phyloP scores from a whole-genome alignment of 2,888 invertebrate species.

The Tricholauxania praeusta region DNA sequence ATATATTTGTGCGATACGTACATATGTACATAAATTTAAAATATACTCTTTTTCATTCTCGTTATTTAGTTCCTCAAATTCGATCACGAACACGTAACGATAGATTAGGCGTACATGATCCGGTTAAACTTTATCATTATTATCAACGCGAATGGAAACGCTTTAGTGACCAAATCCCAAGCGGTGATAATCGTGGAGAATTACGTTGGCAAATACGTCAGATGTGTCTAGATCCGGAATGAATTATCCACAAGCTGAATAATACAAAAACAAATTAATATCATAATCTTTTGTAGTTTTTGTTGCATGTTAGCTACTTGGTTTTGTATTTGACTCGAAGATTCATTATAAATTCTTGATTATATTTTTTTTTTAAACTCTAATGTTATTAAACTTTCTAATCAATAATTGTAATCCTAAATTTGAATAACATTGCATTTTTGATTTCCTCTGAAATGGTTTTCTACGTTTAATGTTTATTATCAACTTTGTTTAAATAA shows the following conservation, averaged over 20 bases:
- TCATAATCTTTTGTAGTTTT: no score
- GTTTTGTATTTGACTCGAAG: no score
- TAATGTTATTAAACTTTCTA: no score
- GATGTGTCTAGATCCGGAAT: constrained; percentile 72
- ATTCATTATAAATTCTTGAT: no score
- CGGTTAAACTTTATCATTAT: constrained; percentile 82
- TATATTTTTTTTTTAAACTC: no score
- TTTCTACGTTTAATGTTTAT: no score
- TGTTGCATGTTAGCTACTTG: no score
- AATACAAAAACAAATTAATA: neutral
- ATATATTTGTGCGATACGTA: no score
- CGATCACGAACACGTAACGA: constrained; percentile 47
- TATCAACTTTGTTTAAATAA: no score
- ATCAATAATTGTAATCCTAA: no score
- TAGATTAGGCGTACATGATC: constrained; percentile 69
- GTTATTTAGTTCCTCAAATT: constrained; percentile 49
- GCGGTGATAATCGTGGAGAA: constrained; percentile 76
- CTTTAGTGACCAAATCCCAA: constrained; percentile 78
- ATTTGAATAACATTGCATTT: no score
- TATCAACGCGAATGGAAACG: constrained; percentile 81
- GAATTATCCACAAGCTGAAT: constrained; percentile 47
- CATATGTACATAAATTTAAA: neutral
- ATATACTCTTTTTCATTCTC: neutral
- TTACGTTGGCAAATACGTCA: constrained; percentile 79
- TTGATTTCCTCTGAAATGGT: no score